phyloP scores from a whole-genome alignment of 2,797 vertebrate genomes.

The Myotis pilosus region DNA sequence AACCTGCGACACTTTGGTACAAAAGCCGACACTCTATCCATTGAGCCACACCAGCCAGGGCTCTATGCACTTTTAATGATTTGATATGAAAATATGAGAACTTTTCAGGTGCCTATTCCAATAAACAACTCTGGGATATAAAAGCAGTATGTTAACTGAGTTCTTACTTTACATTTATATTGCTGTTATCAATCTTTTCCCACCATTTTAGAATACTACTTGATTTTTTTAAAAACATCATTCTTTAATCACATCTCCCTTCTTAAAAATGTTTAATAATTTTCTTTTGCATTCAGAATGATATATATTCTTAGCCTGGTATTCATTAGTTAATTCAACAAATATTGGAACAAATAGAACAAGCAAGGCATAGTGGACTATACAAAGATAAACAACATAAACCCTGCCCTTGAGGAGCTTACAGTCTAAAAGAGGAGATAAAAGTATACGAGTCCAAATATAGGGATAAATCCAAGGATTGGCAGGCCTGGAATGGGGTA shows the following conservation, averaged over 20 bases:
- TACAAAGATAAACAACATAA: constrained; percentile 49
- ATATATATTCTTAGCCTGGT: constrained; percentile 9
- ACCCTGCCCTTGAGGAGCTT: constrained; percentile 62
- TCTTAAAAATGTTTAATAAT: constrained; percentile 40
- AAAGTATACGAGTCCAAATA: constrained; percentile 1
- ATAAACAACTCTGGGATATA: constrained; percentile 32
- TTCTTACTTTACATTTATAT: constrained; percentile 33
- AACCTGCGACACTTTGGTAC: no score
- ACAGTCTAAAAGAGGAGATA: constrained; percentile 60
- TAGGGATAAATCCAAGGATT: neutral
- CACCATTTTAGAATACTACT: neutral
- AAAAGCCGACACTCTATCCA: no score
- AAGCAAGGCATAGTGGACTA: constrained; percentile 42
- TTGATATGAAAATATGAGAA: constrained; percentile 37
- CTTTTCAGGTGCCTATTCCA: constrained; percentile 6
- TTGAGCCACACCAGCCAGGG: no score
- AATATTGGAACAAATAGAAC: constrained; percentile 11
- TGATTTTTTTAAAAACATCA: neutral
- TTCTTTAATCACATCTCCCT: constrained; percentile 33
- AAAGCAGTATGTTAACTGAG: constrained; percentile 42
- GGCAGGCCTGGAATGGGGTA: neutral
- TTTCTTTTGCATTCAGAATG: constrained; percentile 43
- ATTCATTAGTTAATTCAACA: constrained; percentile 43
- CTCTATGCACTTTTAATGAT: constrained; percentile 41
- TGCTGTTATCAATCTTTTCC: neutral